Evolutionary conservation across 2,797 vertebrate species (phyloP).

Genomic region (Sebastes goodei): DNA sequence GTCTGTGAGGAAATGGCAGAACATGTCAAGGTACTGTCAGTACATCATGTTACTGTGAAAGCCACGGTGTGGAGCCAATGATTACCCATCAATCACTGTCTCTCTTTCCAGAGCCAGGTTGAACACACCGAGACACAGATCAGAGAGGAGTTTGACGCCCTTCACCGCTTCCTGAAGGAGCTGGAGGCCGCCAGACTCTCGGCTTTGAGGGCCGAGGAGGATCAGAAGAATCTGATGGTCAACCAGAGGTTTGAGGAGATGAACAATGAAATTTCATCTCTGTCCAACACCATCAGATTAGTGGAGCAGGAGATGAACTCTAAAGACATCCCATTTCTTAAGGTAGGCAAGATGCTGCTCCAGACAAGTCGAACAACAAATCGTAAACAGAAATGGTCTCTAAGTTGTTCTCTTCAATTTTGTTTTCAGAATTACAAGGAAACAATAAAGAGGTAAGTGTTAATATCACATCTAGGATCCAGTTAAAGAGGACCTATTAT

Average conservation of each 20-base stretch:
- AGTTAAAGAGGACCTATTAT: background rate
- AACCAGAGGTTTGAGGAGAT: conserved; percentile 74
- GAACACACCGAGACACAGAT: conserved; percentile 80
- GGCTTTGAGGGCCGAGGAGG: conserved; percentile 75
- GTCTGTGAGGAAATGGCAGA: conserved; percentile 77
- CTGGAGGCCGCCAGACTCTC: conserved; percentile 78
- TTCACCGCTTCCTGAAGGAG: conserved; percentile 79
- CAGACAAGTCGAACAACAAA: background rate
- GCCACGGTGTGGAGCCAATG: background rate
- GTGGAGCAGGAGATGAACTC: conserved; percentile 81
- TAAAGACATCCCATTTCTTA: conserved; percentile 79
- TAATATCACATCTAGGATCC: background rate
- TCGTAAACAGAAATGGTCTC: background rate
- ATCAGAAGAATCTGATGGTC: conserved; percentile 74
- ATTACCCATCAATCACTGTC: conserved; percentile 12
- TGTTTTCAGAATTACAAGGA: conserved; percentile 83
- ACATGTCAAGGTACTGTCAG: conserved; percentile 80
- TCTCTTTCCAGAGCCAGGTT: conserved; percentile 74
- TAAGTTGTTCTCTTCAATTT: conserved; percentile 10
- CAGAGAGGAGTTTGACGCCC: conserved; percentile 78
- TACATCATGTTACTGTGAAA: background rate
- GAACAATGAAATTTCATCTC: conserved; percentile 67
- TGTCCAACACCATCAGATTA: conserved; percentile 76
- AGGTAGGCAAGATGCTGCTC: conserved; percentile 63
- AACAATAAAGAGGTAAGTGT: conserved; percentile 80